phyloP scores from a whole-genome alignment of 64 coral and sea anemone species.

The Montipora foliosa region DNA sequence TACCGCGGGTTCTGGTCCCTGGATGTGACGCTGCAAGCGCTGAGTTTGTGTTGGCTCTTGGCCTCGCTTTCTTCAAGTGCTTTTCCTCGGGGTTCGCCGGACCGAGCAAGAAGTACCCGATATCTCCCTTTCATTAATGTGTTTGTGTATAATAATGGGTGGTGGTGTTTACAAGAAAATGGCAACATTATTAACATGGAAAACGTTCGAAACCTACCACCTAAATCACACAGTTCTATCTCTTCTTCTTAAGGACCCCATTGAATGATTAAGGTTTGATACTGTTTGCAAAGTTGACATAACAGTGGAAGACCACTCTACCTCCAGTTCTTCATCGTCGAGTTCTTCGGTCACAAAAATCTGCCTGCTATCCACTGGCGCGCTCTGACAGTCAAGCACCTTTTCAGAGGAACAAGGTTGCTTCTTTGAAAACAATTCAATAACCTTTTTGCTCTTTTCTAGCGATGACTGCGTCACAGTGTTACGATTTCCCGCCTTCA shows the following conservation, averaged over 20 bases:
- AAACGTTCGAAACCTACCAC: no score
- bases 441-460: conserved; percentile 34
- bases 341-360: conserved; percentile 90
- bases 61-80: no score
- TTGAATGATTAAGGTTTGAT: not conserved
- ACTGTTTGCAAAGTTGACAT: conserved; percentile 6
- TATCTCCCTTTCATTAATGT: no score
- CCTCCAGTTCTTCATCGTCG: conserved; percentile 72
- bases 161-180: no score
- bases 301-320: conserved; percentile 63
- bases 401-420: not conserved
- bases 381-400: not conserved
- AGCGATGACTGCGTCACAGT: not conserved
- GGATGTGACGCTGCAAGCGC: no score
- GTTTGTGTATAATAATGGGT: no score
- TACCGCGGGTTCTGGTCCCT: no score
- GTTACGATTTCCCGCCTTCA: not conserved
- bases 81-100: no score
- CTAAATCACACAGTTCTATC: not conserved
- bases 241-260: not conserved
- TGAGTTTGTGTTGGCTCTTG: no score
- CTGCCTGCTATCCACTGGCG: not conserved
- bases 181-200: no score
- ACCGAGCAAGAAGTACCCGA: no score
- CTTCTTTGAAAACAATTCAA: conserved; percentile 26